These are phyloP conservation scores for Eubasilissa regina DNA, from an alignment of 1,140 invertebrate genomes.

Conservation along the genomic window DNA sequence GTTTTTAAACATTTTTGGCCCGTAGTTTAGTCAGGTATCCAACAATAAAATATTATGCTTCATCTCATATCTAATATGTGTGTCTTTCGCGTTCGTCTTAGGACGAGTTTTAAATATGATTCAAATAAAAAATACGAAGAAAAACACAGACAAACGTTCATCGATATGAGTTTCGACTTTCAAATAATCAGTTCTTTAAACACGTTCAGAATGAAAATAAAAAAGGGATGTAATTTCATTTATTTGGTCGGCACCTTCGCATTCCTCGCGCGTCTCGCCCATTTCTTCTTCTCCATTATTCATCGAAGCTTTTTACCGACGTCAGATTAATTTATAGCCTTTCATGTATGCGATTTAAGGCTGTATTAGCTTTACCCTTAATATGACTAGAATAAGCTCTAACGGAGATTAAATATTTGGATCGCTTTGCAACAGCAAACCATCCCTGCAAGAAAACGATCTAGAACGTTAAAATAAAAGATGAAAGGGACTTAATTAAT, in stretches of 20 bases:
- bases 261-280: neutral
- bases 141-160: too few species aligned
- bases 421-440: neutral
- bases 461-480: too few species aligned
- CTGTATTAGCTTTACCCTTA: neutral
- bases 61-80: too few species aligned
- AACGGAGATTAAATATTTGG: neutral
- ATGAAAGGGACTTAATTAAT: too few species aligned
- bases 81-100: too few species aligned
- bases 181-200: neutral
- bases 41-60: too few species aligned
- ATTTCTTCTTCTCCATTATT: constrained; percentile 16
- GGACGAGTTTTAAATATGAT: too few species aligned
- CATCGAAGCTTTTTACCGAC: constrained; percentile 1
- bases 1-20: too few species aligned
- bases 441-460: too few species aligned
- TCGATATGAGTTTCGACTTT: too few species aligned
- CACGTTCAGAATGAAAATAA: constrained; percentile 8
- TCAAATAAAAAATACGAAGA: too few species aligned
- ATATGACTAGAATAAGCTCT: neutral
- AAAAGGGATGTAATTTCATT: constrained; percentile 4
- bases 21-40: too few species aligned
- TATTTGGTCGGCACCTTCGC: constrained; percentile 4
- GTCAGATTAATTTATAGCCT: neutral
- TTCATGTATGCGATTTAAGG: neutral